Percentiles rank a stretch among this genome's conserved stretches.
These are phyloP conservation scores for Percopsis transmontana DNA, from an alignment of 2,113 vertebrate genomes.

Conservation along the genomic window DNA sequence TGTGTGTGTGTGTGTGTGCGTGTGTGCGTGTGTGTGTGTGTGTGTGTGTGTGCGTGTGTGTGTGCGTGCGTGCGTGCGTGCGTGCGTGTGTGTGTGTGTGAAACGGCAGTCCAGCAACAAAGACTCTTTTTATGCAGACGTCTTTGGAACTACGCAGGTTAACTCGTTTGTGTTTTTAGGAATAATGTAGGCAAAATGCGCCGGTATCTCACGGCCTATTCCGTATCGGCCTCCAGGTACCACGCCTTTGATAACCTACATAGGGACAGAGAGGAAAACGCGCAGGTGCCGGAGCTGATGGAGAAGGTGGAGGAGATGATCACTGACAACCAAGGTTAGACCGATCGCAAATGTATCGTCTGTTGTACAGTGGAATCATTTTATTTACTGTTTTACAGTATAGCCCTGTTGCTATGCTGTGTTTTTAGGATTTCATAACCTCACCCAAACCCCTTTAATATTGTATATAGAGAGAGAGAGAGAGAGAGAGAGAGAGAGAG, in stretches of 20 bases:
- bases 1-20: too few relatives aligned
- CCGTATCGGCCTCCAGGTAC: constrained; percentile 52
- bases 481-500: too few relatives aligned
- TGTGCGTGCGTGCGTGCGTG: too few relatives aligned
- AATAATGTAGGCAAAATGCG: not conserved
- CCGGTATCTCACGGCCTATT: not conserved
- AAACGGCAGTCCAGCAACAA: too few relatives aligned
- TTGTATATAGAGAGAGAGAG: too few relatives aligned
- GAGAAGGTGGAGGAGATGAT: constrained; percentile 79
- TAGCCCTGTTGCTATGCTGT: not conserved
- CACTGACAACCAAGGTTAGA: constrained; percentile 75
- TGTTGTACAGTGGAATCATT: not conserved
- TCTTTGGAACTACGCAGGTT: not conserved
- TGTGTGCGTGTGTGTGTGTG: too few relatives aligned
- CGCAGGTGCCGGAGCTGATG: constrained; percentile 76
- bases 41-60: too few relatives aligned
- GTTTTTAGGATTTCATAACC: too few relatives aligned
- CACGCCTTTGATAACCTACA: constrained; percentile 74
- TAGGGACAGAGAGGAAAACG: constrained; percentile 71
- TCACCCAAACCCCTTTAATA: too few relatives aligned
- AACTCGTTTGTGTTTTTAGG: not conserved
- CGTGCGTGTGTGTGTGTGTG: too few relatives aligned
- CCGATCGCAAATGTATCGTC: not conserved
- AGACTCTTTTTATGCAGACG: too few relatives aligned
- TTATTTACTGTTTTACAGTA: not conserved